A percentile compares a stretch with the other conserved stretches of the same genome.
Evolutionary conservation across 1,140 invertebrate species (phyloP).

Genomic region (Tetramorium simillimum): DNA sequence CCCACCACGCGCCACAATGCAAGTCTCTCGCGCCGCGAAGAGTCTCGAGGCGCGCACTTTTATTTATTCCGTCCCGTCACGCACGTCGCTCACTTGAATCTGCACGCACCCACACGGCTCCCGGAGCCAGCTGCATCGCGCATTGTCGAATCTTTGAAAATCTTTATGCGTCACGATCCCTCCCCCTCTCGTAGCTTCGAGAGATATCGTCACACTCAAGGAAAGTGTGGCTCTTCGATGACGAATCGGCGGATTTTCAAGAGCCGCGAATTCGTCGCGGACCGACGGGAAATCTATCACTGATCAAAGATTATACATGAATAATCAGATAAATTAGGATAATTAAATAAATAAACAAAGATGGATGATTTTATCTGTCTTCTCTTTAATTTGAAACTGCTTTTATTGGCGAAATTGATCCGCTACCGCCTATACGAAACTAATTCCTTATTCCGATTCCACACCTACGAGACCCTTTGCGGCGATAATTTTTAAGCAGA

Average conservation of each 20-base stretch:
- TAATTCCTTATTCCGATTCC: neutral
- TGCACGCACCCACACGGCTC: slow-evolving; percentile 64
- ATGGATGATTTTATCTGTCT: neutral
- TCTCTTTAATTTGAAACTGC: neutral
- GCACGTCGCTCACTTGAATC: slow-evolving; percentile 70
- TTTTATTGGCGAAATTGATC: neutral
- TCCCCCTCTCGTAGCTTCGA: slow-evolving; percentile 20
- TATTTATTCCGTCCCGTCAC: slow-evolving; percentile 75
- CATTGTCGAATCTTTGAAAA: slow-evolving; percentile 68
- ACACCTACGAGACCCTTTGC: neutral
- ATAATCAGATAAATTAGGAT: neutral
- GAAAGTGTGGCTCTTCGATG: slow-evolving; percentile 34
- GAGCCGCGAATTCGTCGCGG: slow-evolving; percentile 31
- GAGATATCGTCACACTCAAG: slow-evolving; percentile 53
- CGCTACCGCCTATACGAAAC: neutral
- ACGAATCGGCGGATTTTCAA: slow-evolving; percentile 57
- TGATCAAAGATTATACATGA: slow-evolving; percentile 21
- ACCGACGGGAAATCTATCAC: neutral
- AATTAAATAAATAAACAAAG: neutral
- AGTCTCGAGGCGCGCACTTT: slow-evolving; percentile 70
- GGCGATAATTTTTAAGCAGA: neutral
- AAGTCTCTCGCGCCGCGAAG: slow-evolving; percentile 35
- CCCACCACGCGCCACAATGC: slow-evolving; percentile 65
- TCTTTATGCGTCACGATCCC: slow-evolving; percentile 70
- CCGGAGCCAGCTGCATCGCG: slow-evolving; percentile 67